phyloP scores from a whole-genome alignment of 2,888 invertebrate species.

The Chrysotoxum bicinctum region DNA sequence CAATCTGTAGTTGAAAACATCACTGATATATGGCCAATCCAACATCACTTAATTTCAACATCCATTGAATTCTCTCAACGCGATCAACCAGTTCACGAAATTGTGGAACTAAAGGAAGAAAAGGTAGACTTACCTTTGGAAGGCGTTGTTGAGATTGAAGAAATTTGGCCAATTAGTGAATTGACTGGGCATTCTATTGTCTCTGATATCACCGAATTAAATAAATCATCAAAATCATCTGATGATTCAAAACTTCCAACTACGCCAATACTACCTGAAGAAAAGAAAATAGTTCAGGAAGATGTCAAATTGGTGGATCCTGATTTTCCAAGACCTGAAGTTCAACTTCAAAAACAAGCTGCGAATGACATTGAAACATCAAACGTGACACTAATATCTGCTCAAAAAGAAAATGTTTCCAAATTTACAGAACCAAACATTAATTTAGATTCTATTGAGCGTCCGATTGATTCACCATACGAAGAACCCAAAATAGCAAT shows the following conservation, averaged over 20 bases:
- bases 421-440: background rate
- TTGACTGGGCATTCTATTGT: slow-evolving; percentile 78
- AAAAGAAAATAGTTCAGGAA: background rate
- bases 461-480: background rate
- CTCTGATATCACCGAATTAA: slow-evolving; percentile 72
- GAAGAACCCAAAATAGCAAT: background rate
- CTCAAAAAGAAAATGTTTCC: background rate
- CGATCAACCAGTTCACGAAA: slow-evolving; percentile 73
- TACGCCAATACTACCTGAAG: background rate
- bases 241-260: background rate
- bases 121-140: slow-evolving; percentile 60
- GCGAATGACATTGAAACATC: background rate
- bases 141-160: slow-evolving; percentile 69
- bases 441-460: background rate
- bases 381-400: background rate
- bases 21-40: slow-evolving; percentile 80
- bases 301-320: background rate
- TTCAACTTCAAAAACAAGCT: background rate
- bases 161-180: slow-evolving; percentile 79
- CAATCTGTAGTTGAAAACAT: slow-evolving; percentile 77
- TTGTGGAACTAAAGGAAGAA: slow-evolving; percentile 64
- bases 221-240: background rate
- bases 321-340: background rate
- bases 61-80: slow-evolving; percentile 79
- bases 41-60: slow-evolving; percentile 78